A percentile compares a stretch with the other conserved stretches of the same genome.
These are phyloP conservation scores for Tryphoninae sp. DNA, from an alignment of 2,888 invertebrate genomes.

Conservation along the genomic window DNA sequence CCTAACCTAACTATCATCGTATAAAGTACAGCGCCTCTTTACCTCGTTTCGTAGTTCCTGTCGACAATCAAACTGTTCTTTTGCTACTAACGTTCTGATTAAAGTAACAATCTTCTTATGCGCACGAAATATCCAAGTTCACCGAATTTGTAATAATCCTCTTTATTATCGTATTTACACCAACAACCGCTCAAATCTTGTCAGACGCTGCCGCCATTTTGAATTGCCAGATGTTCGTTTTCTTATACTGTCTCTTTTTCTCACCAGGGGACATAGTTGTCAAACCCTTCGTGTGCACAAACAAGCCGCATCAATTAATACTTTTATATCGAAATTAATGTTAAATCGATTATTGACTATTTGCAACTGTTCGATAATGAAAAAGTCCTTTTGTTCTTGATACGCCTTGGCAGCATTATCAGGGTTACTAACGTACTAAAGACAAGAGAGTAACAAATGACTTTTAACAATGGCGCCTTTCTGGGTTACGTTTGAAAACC, in stretches of 20 bases:
- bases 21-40: background rate
- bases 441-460: background rate
- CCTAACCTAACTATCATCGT: slow-evolving; percentile 31
- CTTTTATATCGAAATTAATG: background rate
- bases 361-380: too few relatives aligned
- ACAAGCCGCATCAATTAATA: background rate
- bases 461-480: background rate
- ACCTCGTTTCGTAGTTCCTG: slow-evolving; percentile 22
- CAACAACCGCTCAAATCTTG: slow-evolving; percentile 36
- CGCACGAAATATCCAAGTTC: background rate
- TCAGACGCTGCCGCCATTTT: slow-evolving; percentile 46
- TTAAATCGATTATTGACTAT: background rate
- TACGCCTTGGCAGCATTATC: background rate
- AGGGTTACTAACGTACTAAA: background rate
- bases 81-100: background rate
- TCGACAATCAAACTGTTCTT: background rate
- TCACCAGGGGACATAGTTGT: slow-evolving; percentile 6
- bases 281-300: background rate
- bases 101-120: background rate
- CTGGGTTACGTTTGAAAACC: background rate
- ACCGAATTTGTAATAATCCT: background rate
- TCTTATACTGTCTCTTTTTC: slow-evolving; percentile 5
- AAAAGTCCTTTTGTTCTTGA: background rate
- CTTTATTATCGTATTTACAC: slow-evolving; percentile 38
- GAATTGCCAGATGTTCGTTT: slow-evolving; percentile 22